Base-by-base conservation (phyloP, 2,888 invertebrate species). In the Macaria notata region DNA sequence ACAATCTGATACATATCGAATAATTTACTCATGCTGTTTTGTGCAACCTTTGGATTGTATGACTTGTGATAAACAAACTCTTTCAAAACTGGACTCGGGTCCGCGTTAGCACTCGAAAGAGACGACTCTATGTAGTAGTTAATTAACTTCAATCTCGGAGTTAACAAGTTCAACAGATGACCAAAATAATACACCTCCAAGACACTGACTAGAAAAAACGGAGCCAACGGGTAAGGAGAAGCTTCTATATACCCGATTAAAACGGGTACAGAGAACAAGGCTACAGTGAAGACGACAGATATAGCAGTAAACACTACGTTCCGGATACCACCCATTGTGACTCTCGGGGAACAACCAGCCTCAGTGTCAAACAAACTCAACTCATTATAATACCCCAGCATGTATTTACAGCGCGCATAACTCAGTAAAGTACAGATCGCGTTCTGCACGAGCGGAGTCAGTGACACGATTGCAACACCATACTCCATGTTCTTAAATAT, bases 1-100 rank as follows among this genome's bases (percentile, higher is more conserved):
- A 81, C 65, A 31, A 74, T 75, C 33, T 84, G 75, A 59, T 85
- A 86, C 5, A 83, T 70, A 46, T 83, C 75, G 78, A 84, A 83
- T 50, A 83, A 54, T 46, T 75, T 79, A 7, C 71, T 76, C 77
- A 84, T 81, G 48, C 74, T 66, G 58, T 63, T 70, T 43, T 75
- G 70, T 42, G 59, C 31, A 9, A 49, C 59, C 42, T 66, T 66
- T 31, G 69, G 65, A n/a, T 66, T 65, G 6, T 63, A 60, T 31
- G 66, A 65, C 50, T 63, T 71, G n/a, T 70, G 67, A 7, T 67
- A 65, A 33, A 69, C 63, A 9, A 72, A 68, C 50, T 76, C 72
- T 30, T 76, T 70, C 4, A 73, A 56, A 41, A 71, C 65, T 1
- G 71, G 61, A 3, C 59, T 61, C 33, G 63, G 63, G 0, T 69